Evolutionary conservation across 2,888 invertebrate genomes (phyloP).

Genomic region (Terebella lapidaria): DNA sequence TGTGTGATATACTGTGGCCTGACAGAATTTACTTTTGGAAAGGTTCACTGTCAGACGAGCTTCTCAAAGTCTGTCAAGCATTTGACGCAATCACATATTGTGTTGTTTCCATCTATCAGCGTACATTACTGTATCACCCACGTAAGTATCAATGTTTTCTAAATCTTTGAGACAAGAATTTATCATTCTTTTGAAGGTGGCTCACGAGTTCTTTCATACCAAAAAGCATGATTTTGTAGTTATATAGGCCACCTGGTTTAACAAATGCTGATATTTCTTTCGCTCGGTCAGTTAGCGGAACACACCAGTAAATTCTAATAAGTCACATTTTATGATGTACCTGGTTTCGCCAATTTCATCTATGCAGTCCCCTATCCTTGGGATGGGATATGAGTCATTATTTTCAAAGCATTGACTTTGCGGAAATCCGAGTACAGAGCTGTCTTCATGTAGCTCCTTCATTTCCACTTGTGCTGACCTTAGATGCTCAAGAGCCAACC

Average conservation of each 20-base stretch:
- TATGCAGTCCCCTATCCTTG: slow-evolving; percentile 29
- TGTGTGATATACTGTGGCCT: not conserved
- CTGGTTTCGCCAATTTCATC: slow-evolving; percentile 25
- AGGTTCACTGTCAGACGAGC: not conserved
- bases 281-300: slow-evolving; percentile 12
- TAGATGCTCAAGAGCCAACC: slow-evolving; percentile 1
- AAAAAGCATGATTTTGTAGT: not conserved
- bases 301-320: slow-evolving; percentile 24
- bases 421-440: slow-evolving; percentile 22
- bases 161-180: not conserved
- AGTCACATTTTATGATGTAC: slow-evolving; percentile 27
- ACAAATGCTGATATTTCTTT: slow-evolving; percentile 1
- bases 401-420: slow-evolving; percentile 28
- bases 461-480: not conserved
- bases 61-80: not conserved
- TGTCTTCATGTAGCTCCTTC: not conserved
- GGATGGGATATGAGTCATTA: slow-evolving; percentile 26
- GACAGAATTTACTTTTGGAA: not conserved
- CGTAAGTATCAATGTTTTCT: not conserved
- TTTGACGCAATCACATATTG: not conserved
- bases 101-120: not conserved
- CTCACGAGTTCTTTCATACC: not conserved
- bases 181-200: not conserved
- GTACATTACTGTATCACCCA: not conserved
- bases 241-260: not conserved